A percentile compares a stretch with the other conserved stretches of the same genome.
Evolutionary conservation across 1,140 invertebrate genomes (phyloP).

Genomic region (Zaprionus ghesquierei): DNA sequence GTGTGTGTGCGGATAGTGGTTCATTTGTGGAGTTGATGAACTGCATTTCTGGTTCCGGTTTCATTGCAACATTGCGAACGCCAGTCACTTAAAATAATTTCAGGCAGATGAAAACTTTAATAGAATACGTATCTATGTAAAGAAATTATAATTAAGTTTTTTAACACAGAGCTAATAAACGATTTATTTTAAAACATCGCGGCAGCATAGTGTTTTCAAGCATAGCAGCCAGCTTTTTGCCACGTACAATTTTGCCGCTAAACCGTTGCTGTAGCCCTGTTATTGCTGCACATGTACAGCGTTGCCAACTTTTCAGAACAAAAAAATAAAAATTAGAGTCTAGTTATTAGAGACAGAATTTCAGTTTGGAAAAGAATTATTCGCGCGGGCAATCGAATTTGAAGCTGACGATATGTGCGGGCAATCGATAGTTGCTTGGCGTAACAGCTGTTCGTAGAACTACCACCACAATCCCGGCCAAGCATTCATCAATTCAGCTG

Average conservation of each 20-base stretch:
- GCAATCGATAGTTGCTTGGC: too few relatives aligned
- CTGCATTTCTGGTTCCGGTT: slow-evolving; percentile 10
- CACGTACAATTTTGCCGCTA: not conserved
- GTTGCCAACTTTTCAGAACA: too few relatives aligned
- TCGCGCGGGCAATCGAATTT: too few relatives aligned
- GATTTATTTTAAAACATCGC: not conserved
- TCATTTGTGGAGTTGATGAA: slow-evolving; percentile 17
- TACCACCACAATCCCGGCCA: too few relatives aligned
- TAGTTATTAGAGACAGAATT: too few relatives aligned
- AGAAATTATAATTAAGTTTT: not conserved
- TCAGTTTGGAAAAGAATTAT: too few relatives aligned
- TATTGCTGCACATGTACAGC: not conserved
- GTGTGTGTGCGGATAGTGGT: slow-evolving; percentile 22
- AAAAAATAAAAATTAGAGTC: too few relatives aligned
- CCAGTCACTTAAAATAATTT: not conserved
- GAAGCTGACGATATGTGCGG: too few relatives aligned
- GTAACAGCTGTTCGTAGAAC: too few relatives aligned
- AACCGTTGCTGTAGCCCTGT: slow-evolving; percentile 24
- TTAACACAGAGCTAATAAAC: not conserved
- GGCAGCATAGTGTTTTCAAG: not conserved
- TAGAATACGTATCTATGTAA: not conserved
- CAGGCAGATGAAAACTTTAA: not conserved
- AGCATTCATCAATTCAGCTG: too few relatives aligned
- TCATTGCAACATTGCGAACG: slow-evolving; percentile 9
- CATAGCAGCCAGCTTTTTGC: slow-evolving; percentile 26